Base-by-base conservation (phyloP, 1,140 invertebrate species). In the Doryteuthis pealeii region DNA sequence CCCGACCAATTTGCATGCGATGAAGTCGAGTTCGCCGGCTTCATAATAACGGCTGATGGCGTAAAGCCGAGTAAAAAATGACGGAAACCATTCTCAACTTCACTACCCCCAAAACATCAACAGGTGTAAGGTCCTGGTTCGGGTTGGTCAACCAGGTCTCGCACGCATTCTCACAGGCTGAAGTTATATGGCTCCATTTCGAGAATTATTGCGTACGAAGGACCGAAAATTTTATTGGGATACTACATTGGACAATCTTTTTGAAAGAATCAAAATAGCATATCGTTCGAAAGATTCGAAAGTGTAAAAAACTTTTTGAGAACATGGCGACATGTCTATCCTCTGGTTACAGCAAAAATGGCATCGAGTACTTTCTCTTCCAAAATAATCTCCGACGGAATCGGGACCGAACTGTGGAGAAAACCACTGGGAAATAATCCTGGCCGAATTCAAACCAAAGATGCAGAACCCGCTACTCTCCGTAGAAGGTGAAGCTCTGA, bases 21-120 rank as follows among this genome's bases (percentile, higher is more conserved):
- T 12, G 65, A 15, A 0, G 78, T 84, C 0, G 76, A 81, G 14
- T 87, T 80, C 69, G 80, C 79, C 1, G 80, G 81, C 22, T 81
- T 79, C 40, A 76, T 76, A 72, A 81, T 82, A 68, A 72, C 78
- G 1, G 0, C 15, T 4, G 73, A 70, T 31, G 76, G 18, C 26
- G 79, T 82, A 0, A 32, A 76, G 0, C 77, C 79, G 2, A 72
- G 73, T 76, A 12, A 0, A 2, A 73, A 75, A 70, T 74, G 72
- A 28, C 54, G 14, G 8, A 75, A 31, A 77, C 74, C 35, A 40
- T 40, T 40, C 35, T 40, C 35, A 40, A 40, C 35, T 5, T 40
- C 35, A 5, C 35, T 5, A 40, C 35, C 4, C 35, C 35, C 4
- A 40, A 3, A 10, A 40, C 3, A 5, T 5, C 10, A 3, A 10